Evolutionary conservation across 1,140 invertebrate species (phyloP).

Genomic region (Calosoma granatense): DNA sequence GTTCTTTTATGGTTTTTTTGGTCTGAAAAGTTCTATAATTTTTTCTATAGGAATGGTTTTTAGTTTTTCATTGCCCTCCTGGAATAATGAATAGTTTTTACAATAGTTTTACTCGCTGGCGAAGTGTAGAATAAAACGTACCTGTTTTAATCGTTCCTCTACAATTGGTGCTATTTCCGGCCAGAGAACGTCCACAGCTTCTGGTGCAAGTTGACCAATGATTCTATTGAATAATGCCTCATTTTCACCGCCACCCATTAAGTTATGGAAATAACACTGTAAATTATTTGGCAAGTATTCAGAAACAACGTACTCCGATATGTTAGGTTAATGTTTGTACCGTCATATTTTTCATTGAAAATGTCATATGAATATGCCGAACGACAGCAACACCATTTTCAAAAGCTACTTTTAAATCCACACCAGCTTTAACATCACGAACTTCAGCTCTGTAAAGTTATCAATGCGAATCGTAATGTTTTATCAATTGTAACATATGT

Average conservation of each 20-base stretch:
- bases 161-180: conserved; percentile 29
- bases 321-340: not conserved
- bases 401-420: not conserved
- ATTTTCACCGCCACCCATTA: conserved; percentile 27
- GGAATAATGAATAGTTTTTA: too few species aligned
- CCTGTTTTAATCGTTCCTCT: conserved; percentile 27
- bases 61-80: not conserved
- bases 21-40: not conserved
- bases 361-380: not conserved
- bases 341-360: not conserved
- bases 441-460: too few species aligned
- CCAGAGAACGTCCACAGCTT: conserved; percentile 32
- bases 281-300: too few species aligned
- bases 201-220: conserved; percentile 28
- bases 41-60: not conserved
- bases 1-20: too few species aligned
- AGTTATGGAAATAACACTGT: conserved; percentile 29
- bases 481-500: too few species aligned
- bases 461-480: too few species aligned
- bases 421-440: not conserved
- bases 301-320: too few species aligned
- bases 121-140: too few species aligned
- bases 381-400: not conserved
- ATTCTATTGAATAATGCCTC: conserved; percentile 30
- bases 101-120: not conserved